Percentiles rank a stretch among this genome's conserved stretches.
Conservation (phyloP, 2,113 vertebrate species). For the Chionomys nivalis region DNA sequence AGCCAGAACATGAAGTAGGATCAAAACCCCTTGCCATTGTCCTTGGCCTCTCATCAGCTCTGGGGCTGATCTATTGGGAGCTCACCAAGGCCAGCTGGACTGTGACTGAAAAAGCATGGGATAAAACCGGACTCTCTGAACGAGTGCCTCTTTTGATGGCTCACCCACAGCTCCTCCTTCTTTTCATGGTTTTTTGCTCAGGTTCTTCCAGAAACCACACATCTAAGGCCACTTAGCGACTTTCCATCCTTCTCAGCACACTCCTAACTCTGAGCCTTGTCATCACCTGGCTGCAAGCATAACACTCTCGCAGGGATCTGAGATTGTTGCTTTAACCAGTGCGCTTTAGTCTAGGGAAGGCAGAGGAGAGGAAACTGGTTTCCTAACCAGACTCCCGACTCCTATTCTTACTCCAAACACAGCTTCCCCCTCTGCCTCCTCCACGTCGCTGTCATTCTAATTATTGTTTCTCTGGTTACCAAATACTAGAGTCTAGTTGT, state of each 20-base stretch:
- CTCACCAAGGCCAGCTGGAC: too few species aligned
- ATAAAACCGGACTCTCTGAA: too few species aligned
- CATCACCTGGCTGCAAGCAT: neutral
- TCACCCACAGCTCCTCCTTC: neutral
- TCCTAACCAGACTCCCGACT: neutral
- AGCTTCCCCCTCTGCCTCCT: neutral
- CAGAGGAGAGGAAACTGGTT: neutral
- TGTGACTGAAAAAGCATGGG: too few species aligned
- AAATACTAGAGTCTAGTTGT: neutral
- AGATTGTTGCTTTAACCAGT: rapidly evolving
- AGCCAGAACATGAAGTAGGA: too few species aligned
- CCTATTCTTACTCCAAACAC: neutral
- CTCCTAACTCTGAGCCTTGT: neutral
- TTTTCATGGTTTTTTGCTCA: neutral
- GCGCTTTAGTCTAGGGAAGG: neutral
- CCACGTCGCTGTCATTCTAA: neutral
- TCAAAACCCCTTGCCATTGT: too few species aligned
- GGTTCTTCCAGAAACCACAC: neutral
- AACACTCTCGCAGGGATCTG: neutral
- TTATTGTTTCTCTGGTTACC: neutral
- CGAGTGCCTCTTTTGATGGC: neutral
- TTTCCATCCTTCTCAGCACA: neutral
- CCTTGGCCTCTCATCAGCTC: too few species aligned
- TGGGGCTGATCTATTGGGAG: too few species aligned
- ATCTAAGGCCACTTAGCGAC: neutral